Conservation (phyloP, 2,888 invertebrate genomes). For the Nomada ferruginata region DNA sequence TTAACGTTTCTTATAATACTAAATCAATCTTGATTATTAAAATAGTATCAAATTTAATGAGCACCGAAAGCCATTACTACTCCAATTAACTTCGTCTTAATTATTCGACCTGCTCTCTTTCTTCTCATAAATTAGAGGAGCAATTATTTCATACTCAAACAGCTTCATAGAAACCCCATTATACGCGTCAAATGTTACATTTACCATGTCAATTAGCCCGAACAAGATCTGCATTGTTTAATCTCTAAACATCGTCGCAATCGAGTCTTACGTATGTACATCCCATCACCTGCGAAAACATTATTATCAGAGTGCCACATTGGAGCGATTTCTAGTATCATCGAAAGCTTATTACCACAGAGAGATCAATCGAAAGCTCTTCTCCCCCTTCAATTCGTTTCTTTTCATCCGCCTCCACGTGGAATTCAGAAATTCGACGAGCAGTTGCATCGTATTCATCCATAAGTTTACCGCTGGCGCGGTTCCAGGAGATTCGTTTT, state of each 20-base stretch:
- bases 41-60: too few species aligned
- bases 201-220: too few species aligned
- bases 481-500: constrained; percentile 16
- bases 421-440: not conserved
- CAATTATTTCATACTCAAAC: too few species aligned
- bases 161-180: too few species aligned
- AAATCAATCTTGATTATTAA: not conserved
- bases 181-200: too few species aligned
- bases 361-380: not conserved
- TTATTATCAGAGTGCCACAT: not conserved
- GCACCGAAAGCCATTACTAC: too few species aligned
- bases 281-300: not conserved
- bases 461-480: constrained; percentile 3
- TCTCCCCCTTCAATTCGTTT: not conserved
- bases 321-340: too few species aligned
- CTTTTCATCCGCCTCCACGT: not conserved
- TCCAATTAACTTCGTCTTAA: too few species aligned
- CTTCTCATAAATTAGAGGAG: too few species aligned
- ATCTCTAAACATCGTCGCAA: too few species aligned
- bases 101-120: too few species aligned
- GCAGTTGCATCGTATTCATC: not conserved
- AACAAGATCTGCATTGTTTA: too few species aligned
- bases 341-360: not conserved
- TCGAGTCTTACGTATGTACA: not conserved
- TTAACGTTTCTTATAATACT: not conserved